Evolutionary conservation across 1,140 invertebrate species (phyloP).

Genomic region (Drosophila littoralis): DNA sequence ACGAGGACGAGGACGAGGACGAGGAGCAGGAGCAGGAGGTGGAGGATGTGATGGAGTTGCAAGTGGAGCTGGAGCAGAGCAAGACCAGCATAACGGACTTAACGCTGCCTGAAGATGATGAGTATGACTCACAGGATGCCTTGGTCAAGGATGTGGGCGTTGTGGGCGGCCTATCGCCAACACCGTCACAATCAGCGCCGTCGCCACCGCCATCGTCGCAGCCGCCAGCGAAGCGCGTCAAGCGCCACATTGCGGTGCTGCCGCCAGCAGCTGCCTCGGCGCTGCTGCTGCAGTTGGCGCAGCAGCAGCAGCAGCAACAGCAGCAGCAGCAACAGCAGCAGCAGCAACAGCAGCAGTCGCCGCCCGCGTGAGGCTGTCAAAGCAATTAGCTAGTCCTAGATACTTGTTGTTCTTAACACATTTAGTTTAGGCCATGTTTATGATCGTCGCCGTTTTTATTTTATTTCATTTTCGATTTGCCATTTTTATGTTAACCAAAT

Average conservation of each 20-base stretch:
- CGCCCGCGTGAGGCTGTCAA: slow-evolving; percentile 23
- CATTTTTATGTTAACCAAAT: slow-evolving; percentile 21
- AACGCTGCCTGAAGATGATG: slow-evolving; percentile 42
- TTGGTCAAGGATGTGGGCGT: slow-evolving; percentile 69
- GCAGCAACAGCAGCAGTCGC: slow-evolving; percentile 14
- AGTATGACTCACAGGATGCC: slow-evolving; percentile 70
- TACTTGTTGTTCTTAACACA: slow-evolving; percentile 23
- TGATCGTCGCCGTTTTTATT: slow-evolving; percentile 10
- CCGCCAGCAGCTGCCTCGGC: slow-evolving; percentile 53
- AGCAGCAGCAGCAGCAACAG: slow-evolving; percentile 33
- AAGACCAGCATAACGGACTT: slow-evolving; percentile 30
- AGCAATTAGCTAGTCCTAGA: slow-evolving; percentile 49
- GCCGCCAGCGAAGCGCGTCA: slow-evolving; percentile 46
- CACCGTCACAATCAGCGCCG: neutral
- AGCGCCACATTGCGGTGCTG: slow-evolving; percentile 42
- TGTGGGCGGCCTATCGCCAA: slow-evolving; percentile 55
- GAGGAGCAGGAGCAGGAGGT: too few species aligned
- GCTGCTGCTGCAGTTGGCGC: slow-evolving; percentile 47
- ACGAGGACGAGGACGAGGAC: slow-evolving; percentile 25
- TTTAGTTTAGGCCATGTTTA: slow-evolving; percentile 3
- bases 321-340: slow-evolving; percentile 36
- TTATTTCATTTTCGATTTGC: slow-evolving; percentile 21
- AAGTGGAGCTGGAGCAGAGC: slow-evolving; percentile 12
- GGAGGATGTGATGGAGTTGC: slow-evolving; percentile 15
- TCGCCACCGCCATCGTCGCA: neutral